Evolutionary conservation across 2,113 vertebrate species (phyloP).

Genomic region (Junco hyemalis): DNA sequence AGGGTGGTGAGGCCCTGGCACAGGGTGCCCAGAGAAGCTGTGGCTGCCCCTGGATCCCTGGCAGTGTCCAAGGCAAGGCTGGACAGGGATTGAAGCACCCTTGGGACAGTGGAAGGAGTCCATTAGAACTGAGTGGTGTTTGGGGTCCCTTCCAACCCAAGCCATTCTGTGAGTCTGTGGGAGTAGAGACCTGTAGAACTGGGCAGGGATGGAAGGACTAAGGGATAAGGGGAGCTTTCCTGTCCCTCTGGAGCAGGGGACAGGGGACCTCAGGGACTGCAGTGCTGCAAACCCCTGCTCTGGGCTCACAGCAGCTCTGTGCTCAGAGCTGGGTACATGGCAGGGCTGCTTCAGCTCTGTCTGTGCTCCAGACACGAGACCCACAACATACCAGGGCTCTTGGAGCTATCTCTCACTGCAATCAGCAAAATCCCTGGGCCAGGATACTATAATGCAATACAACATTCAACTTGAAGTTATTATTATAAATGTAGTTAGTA

Average conservation of each 20-base stretch:
- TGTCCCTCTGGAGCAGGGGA: neutral
- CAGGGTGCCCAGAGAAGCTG: neutral
- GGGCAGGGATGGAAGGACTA: neutral
- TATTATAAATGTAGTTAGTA: too few species aligned
- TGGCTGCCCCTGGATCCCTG: neutral
- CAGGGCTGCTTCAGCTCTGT: neutral
- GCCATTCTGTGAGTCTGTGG: neutral
- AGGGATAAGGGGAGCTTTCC: neutral
- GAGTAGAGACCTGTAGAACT: neutral
- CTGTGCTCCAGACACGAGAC: fast-evolving
- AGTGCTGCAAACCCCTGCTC: neutral
- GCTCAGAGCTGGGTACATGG: fast-evolving
- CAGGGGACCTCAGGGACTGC: neutral
- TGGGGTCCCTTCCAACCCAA: neutral
- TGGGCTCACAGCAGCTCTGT: neutral
- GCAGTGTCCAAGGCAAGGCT: fast-evolving
- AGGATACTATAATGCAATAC: neutral
- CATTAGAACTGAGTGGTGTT: neutral
- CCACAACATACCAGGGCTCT: neutral
- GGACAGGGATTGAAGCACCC: fast-evolving
- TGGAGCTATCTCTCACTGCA: neutral
- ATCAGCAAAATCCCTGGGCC: neutral
- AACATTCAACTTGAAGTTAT: neutral
- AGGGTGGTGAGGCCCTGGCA: fast-evolving
- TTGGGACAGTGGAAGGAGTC: neutral